Base-by-base conservation (phyloP, 2,797 vertebrate species). In the Antrozous pallidus region DNA sequence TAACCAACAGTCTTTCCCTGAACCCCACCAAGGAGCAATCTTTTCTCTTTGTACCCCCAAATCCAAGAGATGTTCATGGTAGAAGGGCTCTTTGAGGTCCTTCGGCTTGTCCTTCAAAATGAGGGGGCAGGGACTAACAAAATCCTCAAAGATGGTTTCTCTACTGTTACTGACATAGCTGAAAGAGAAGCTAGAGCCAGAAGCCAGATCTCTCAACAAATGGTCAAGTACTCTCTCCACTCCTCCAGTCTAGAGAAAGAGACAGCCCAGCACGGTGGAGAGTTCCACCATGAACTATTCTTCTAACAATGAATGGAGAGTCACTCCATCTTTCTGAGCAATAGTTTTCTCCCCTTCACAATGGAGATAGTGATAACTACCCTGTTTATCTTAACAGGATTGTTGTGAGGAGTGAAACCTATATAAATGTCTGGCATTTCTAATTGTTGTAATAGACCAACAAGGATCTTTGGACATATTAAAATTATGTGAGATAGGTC, bases 281-380 rank as follows among this genome's bases (percentile, higher is more conserved):
- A 9, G 7, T 13, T 12, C 45, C 16, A 22, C 69, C 26, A 18
- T 6, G 28, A 45, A 71, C 61, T 13, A 16, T 47, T n/a, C 45
- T 67, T 70, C 16, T 6, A 45, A 51, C 54, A 16, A 51, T 20
- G 26, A 16, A 51, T 20, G 26, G 40, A 0, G 3, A 36, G 42
- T 47, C 33, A 26, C 26, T 20, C 56, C 10, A 8, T 56, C 51
- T 78, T 65, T 42, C 80, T 45, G 36, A 87, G 83, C 81, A 79
- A 51, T 8, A 18, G 69, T 79, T 91, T 81, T 65, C 82, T 95
- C 51, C 40, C 51, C 88, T 85, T 84, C 67, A 20, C 40, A 65
- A 75, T 65, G 13, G 31, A 90, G 80, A 84, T 26, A 49, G 42
- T 28, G 65, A 54, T 69, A 77, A 81, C 16, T 13, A 6, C 49